Conservation (phyloP, 2,888 invertebrate species). For the Axea sp. region DNA sequence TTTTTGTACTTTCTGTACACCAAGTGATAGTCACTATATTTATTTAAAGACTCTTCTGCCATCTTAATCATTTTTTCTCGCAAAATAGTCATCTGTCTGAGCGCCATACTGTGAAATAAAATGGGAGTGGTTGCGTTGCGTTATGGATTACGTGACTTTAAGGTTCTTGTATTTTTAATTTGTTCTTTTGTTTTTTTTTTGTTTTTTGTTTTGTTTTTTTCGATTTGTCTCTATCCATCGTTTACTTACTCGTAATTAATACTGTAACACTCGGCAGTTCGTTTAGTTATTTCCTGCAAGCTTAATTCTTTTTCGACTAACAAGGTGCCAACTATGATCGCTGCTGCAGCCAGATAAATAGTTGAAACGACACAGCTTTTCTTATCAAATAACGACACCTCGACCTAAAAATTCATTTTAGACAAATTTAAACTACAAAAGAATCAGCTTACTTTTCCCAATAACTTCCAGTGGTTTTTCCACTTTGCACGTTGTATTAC, state of each 20-base stretch:
- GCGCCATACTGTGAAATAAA: neutral
- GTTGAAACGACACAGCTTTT: slow-evolving; percentile 7
- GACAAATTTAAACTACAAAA: too few species aligned
- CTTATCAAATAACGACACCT: slow-evolving; percentile 6
- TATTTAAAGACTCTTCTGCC: neutral
- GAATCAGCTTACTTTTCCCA: too few species aligned
- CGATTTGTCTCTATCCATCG: too few species aligned
- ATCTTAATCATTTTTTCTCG: slow-evolving; percentile 3
- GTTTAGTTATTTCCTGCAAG: neutral
- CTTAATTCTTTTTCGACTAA: neutral
- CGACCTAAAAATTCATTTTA: slow-evolving; percentile 9
- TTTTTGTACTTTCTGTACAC: slow-evolving; percentile 6
- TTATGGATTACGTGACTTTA: too few species aligned
- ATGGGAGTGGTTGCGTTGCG: too few species aligned
- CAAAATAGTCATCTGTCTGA: neutral
- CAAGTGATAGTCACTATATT: neutral
- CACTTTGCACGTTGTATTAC: too few species aligned
- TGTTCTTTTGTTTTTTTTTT: too few species aligned
- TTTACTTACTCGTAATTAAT: slow-evolving; percentile 10
- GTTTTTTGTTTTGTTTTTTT: too few species aligned
- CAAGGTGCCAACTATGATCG: neutral
- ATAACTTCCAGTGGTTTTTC: too few species aligned
- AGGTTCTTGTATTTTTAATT: too few species aligned
- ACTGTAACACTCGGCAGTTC: neutral
- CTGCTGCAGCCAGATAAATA: slow-evolving; percentile 9